Evolutionary conservation across 2,888 invertebrate species (phyloP).

Genomic region (Brenthis ino): DNA sequence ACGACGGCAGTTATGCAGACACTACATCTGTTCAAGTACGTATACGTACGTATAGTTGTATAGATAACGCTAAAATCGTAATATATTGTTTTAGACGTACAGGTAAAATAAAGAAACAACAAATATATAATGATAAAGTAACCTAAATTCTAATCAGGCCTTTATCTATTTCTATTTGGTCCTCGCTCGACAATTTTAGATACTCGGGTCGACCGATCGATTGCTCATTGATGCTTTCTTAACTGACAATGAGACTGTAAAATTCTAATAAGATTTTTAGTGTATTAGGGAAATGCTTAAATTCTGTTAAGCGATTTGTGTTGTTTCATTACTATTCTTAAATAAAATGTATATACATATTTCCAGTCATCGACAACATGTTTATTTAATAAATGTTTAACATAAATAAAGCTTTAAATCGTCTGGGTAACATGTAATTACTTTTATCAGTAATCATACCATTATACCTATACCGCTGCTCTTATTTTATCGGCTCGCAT

Average conservation of each 20-base stretch:
- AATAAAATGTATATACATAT: no score
- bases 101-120: neutral
- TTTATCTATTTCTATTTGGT: constrained; percentile 51
- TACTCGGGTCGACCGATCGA: constrained; percentile 49
- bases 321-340: no score
- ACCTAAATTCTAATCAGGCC: constrained; percentile 40
- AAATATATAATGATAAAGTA: constrained; percentile 35
- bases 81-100: neutral
- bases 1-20: constrained; percentile 91
- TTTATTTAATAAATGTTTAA: constrained; percentile 1
- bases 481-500: constrained; percentile 22
- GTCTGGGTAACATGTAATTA: constrained; percentile 42
- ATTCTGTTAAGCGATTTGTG: no score
- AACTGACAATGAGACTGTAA: constrained; percentile 19
- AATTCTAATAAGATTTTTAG: neutral
- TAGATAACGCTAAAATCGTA: neutral
- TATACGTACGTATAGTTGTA: constrained; percentile 48
- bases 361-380: no score
- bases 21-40: constrained; percentile 83
- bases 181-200: constrained; percentile 51
- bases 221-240: constrained; percentile 54
- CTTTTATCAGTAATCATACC: constrained; percentile 36
- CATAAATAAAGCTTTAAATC: constrained; percentile 32
- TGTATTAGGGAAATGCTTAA: neutral
- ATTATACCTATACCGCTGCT: constrained; percentile 18